Base-by-base conservation (phyloP, 2,113 vertebrate genomes). In the Otolemur garnettii region DNA sequence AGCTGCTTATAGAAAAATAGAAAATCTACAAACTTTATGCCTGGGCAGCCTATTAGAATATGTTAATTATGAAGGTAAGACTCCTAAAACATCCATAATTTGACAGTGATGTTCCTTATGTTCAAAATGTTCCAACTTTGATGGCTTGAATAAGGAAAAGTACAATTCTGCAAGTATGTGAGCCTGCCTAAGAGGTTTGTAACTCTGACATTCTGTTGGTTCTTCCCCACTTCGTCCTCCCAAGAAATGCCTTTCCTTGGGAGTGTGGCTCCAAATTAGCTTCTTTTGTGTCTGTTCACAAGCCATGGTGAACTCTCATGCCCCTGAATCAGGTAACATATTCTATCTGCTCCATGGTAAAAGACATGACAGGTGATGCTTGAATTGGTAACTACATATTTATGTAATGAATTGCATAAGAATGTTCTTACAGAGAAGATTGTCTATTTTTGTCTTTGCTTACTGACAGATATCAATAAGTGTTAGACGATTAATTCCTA, bases 101-200 rank as follows among this genome's bases (percentile, higher is more conserved):
- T 91, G 89, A 94, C 92, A 87, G 80, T 97, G 91, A 94, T 94
- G 38, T 93, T 97, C 64, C 75, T 95, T 93, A 66, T 57, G 53
- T 82, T 97, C 90, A 97, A 95, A 96, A 93, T 95, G 83, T 91
- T 95, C 33, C 59, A 97, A 84, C 15, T 97, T 97, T 96, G 83
- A 94, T 75, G 45, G 57, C 45, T 85, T 55, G 62, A 94, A 77
- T 93, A 94, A 83, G 28, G 22, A 86, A 87, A 91, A 88, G 50
- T 55, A 14, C 11, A 57, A 45, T 86, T 91, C 64, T 28, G 35
- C 33, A 74, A 96, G 57, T 24, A 57, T 1, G 0, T 28, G 57
- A 53, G 11, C 28, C 26, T 75, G 59, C 18, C 57, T 64, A 33
- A 26, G 17, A 7, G 55, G 3, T 66, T 94, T 64, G 75, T 18